Evolutionary conservation across 2,113 vertebrate genomes (phyloP).

Genomic region (Ophthalmolycus amberensis): DNA sequence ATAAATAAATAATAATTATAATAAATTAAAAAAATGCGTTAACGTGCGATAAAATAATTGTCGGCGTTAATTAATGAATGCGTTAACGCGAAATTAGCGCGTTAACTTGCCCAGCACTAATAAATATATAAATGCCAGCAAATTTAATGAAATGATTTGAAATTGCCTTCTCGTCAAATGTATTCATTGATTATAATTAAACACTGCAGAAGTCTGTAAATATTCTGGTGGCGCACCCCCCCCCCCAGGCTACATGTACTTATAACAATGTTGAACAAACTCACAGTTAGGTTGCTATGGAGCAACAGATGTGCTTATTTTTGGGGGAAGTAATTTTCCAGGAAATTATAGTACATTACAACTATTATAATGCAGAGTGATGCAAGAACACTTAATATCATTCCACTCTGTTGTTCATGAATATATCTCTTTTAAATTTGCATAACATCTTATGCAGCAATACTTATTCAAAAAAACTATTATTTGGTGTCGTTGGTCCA

Average conservation of each 20-base stretch:
- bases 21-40: no score
- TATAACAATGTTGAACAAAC: slow-evolving; percentile 2
- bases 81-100: no score
- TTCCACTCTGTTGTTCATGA: slow-evolving; percentile 11
- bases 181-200: neutral
- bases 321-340: slow-evolving; percentile 1
- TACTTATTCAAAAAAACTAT: slow-evolving; percentile 22
- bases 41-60: no score
- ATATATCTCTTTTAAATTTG: slow-evolving; percentile 17
- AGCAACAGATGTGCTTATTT: neutral
- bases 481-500: slow-evolving; percentile 59
- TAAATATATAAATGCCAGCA: neutral
- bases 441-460: slow-evolving; percentile 6
- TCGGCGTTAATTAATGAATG: no score
- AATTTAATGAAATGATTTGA: neutral
- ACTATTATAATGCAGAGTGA: slow-evolving; percentile 27
- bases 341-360: slow-evolving; percentile 11
- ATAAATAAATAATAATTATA: no score
- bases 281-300: neutral
- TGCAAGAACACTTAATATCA: slow-evolving; percentile 18
- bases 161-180: neutral
- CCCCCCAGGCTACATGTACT: neutral
- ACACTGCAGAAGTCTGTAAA: neutral
- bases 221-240: neutral
- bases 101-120: neutral